Base-by-base conservation (phyloP, 2,113 vertebrate genomes). In the Pontoporia blainvillei region DNA sequence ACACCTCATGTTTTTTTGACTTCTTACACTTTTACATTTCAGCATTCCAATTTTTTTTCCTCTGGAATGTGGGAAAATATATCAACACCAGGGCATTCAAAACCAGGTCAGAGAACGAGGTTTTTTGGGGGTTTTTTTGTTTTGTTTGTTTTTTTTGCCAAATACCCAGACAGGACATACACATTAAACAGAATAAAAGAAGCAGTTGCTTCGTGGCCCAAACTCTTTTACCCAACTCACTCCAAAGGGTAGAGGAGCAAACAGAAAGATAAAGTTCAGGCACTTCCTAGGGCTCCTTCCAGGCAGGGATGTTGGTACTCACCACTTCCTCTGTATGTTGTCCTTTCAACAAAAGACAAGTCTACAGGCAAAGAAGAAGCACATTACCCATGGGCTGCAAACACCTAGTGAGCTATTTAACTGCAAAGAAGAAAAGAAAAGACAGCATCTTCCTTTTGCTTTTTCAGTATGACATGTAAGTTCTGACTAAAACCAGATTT, bases 401-500 rank as follows among this genome's bases (percentile, higher is more conserved):
- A 86, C 5, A 79, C 34, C 64, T 71, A 12, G 15, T 41, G 31
- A 89, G 18, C 62, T 54, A 34, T 84, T n/a, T n/a, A 36, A 84
- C 46, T 44, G 6, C 69, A 90, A 95, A 57, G 54, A 94, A 89
- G 3, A n/a, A n/a, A 79, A 76, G 54, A 95, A 83, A 72, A 85
- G 34, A 75, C 4, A 23, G 14, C 44, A 81, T 31, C 76, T 85
- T 6, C 29, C 31, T 82, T 79, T 44, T 72, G 23, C 10, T 86
- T 93, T 84, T 44, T 92, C 79, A 90, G 69, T 34, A 39, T 90
- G 31, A 75, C 18, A n/a, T 57, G 13, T 83, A 59, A 83, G 17
- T 90, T 96, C 89, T 95, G 46, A 69, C 49, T 72, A n/a, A 86
- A 89, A 86, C n/a, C 6, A 69, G 27, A 75, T 86, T 72, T 61